Evolutionary conservation across 2,797 vertebrate genomes (phyloP).

Genomic region (Pantherophis alleghaniensis): DNA sequence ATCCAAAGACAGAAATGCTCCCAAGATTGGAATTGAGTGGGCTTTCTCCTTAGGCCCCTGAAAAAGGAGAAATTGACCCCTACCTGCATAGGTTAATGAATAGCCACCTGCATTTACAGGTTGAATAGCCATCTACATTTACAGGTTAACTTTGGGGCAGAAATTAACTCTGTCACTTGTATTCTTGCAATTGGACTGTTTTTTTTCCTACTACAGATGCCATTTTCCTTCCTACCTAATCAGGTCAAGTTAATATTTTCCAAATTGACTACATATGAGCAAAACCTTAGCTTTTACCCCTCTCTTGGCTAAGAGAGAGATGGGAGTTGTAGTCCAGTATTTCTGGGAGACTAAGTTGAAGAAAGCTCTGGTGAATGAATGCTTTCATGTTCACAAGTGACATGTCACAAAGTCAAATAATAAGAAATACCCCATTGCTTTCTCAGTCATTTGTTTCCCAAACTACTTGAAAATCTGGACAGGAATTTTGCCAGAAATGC

Average conservation of each 20-base stretch:
- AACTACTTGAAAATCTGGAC: constrained; percentile 1
- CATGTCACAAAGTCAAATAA: background rate
- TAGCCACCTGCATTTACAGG: constrained; percentile 50
- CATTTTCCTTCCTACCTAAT: background rate
- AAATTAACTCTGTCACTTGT: background rate
- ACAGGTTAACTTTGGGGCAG: constrained; percentile 53
- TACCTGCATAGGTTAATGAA: constrained; percentile 68
- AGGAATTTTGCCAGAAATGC: background rate
- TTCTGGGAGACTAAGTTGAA: background rate
- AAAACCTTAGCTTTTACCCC: background rate
- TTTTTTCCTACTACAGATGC: background rate
- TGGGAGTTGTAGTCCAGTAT: background rate
- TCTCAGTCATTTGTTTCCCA: background rate
- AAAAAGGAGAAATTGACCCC: constrained; percentile 46
- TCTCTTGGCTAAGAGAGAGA: background rate
- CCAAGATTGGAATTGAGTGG: background rate
- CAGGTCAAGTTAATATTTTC: background rate
- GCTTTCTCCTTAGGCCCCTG: constrained; percentile 51
- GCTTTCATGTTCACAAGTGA: background rate
- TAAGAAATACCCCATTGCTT: background rate
- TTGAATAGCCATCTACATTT: constrained; percentile 22
- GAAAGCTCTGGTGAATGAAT: background rate
- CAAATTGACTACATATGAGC: background rate
- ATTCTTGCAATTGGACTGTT: background rate
- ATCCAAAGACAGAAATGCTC: constrained; percentile 37